These are phyloP conservation scores for Pavo muticus DNA, from an alignment of 2,113 vertebrate genomes.

Conservation along the genomic window DNA sequence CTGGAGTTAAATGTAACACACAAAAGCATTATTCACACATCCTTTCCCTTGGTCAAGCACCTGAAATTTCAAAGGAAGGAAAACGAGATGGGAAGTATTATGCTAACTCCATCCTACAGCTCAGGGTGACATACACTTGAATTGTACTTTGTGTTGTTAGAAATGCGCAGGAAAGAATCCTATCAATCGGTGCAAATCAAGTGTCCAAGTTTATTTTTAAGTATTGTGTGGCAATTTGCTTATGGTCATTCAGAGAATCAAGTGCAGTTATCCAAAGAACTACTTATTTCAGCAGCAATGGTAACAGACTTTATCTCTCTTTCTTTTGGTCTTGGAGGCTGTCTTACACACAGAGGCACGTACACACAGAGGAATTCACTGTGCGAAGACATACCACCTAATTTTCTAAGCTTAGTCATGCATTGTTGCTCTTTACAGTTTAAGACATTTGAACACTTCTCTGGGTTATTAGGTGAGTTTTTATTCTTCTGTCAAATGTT, in stretches of 20 bases:
- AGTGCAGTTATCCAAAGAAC: neutral
- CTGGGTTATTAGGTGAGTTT: neutral
- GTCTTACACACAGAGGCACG: neutral
- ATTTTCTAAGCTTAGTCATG: constrained; percentile 35
- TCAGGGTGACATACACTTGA: neutral
- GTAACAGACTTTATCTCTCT: neutral
- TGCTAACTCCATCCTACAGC: neutral
- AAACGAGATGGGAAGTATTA: neutral
- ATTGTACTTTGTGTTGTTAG: neutral
- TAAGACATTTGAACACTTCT: neutral
- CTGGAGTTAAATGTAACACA: neutral
- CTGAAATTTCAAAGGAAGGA: neutral
- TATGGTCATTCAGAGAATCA: neutral
- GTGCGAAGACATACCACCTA: neutral
- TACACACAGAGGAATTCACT: neutral
- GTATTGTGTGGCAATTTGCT: neutral
- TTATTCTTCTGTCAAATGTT: neutral
- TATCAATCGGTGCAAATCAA: neutral
- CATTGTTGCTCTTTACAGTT: neutral
- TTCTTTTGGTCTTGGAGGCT: neutral
- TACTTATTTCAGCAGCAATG: neutral
- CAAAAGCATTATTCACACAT: neutral
- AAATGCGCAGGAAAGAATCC: neutral
- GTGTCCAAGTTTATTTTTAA: neutral
- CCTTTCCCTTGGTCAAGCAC: neutral